Evolutionary conservation across 2,113 vertebrate genomes (phyloP), one percentile per base, ranked within the genome.

Genomic region (Brienomyrus longianalis): DNA sequence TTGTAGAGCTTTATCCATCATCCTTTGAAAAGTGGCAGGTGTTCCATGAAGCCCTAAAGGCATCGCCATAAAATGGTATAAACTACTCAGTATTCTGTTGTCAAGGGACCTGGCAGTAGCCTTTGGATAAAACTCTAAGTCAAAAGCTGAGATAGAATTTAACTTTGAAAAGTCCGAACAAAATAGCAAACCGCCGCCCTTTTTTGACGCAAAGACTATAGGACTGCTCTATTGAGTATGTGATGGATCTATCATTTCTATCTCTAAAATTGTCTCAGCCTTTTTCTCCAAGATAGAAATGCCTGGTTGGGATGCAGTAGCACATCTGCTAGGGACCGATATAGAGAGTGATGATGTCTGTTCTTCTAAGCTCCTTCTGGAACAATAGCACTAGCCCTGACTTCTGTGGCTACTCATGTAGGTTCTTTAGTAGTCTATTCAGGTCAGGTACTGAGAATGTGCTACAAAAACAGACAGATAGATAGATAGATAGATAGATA

Each of bases 41-140:
- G 74, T 80, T 80, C 74, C 35, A 43, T 8, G 35, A 80, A 43
- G 74, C 74, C 74, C 74, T 80, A 80, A 74, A 80, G 74, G 74
- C 35, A 80, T 80, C 74, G 6, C 31, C 31, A 43, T 80, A 43
- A 80, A 43, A 80, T 80, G 74, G 35, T 43, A 80, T 80, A 80
- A 80, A 80, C 74, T 80, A 80, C 74, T 80, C 74, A 80, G 35
- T 80, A 80, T 80, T 80, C 35, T 80, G 74, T 80, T 80, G 74
- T 80, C 74, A 80, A 80, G 74, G 74, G 74, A 80, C 74, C 74
- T 80, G 35, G 31, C 74, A 80, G 31, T 80, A 80, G 74, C 74
- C 74, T 80, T 80, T 80, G 74, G 74, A 80, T 80, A 80, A 80
- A 80, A 80, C 74, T 80, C 35, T 77, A 43, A 77, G 35, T 77